Conservation (phyloP, 37 sponge, comb jelly and placozoan species). For the Oscarella lobularis region DNA sequence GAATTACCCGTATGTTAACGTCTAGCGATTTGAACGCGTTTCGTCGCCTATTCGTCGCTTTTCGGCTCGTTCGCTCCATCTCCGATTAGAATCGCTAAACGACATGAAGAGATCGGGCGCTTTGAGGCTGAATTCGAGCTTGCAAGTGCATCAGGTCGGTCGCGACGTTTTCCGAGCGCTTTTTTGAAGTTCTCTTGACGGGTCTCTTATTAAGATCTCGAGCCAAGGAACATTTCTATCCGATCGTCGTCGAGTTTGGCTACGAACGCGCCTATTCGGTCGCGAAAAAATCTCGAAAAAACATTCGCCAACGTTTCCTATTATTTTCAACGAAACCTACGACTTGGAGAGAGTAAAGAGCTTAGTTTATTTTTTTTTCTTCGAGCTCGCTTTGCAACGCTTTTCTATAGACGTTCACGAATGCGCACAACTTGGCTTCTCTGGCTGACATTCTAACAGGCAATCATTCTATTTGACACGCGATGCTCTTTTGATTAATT, state of each 20-base stretch:
- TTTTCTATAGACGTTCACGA: not conserved
- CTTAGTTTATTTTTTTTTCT: not conserved
- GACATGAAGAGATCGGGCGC: no score
- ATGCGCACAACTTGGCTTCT: not conserved
- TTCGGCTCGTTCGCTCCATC: no score
- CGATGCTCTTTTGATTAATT: no score
- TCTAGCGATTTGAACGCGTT: no score
- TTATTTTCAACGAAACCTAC: conserved; percentile 29
- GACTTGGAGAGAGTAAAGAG: conserved; percentile 52
- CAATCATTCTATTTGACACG: no score
- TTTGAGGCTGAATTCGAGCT: no score
- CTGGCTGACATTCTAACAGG: not conserved
- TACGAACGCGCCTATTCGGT: conserved; percentile 60
- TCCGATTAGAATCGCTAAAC: no score
- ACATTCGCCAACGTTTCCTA: conserved; percentile 38
- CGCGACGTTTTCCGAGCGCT: no score
- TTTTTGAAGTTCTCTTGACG: no score
- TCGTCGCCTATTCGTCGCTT: no score
- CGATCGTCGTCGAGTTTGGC: conserved; percentile 37
- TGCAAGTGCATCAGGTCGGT: no score
- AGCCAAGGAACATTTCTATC: not conserved
- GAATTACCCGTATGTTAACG: no score
- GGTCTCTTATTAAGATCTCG: not conserved
- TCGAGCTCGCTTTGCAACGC: not conserved
- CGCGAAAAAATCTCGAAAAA: conserved; percentile 51